Evolutionary conservation across 2,888 invertebrate species (phyloP).

Genomic region (Oxystoma pomonae): DNA sequence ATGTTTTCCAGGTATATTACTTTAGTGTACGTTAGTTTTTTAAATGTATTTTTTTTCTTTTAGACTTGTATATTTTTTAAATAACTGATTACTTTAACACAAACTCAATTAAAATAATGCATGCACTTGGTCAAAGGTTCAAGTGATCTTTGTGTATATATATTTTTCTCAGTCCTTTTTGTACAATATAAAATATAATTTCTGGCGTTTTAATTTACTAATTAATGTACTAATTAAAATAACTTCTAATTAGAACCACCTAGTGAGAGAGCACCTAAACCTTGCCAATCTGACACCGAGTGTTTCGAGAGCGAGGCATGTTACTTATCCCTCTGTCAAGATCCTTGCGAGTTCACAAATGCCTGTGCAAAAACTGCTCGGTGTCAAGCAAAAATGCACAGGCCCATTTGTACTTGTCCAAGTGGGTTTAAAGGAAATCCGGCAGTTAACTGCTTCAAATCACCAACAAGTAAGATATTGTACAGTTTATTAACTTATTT

Average conservation of each 20-base stretch:
- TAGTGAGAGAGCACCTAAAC: conserved; percentile 67
- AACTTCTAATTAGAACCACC: conserved; percentile 58
- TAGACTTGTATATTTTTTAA: neutral
- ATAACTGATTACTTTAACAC: neutral
- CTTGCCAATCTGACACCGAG: conserved; percentile 79
- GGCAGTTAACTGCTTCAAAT: conserved; percentile 71
- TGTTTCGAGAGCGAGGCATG: conserved; percentile 81
- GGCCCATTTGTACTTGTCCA: conserved; percentile 77
- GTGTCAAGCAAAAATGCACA: conserved; percentile 78
- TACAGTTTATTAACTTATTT: conserved; percentile 11
- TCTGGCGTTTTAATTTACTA: conserved; percentile 22
- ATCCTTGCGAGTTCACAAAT: conserved; percentile 79
- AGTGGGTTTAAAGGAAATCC: conserved; percentile 79
- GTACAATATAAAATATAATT: conserved; percentile 3
- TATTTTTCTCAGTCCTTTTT: neutral
- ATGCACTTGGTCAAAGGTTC: neutral
- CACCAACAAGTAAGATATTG: conserved; percentile 67
- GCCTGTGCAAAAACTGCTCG: conserved; percentile 72
- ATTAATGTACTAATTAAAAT: conserved; percentile 28
- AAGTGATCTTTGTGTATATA: neutral
- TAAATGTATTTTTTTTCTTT: neutral
- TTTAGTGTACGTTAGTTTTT: no score
- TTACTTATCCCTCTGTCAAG: conserved; percentile 75
- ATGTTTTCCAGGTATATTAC: conserved; percentile 58
- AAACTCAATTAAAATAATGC: neutral